Percentiles rank a stretch among this genome's conserved stretches.
Conservation (phyloP, 2,888 invertebrate genomes). For the Agrochola circellaris region DNA sequence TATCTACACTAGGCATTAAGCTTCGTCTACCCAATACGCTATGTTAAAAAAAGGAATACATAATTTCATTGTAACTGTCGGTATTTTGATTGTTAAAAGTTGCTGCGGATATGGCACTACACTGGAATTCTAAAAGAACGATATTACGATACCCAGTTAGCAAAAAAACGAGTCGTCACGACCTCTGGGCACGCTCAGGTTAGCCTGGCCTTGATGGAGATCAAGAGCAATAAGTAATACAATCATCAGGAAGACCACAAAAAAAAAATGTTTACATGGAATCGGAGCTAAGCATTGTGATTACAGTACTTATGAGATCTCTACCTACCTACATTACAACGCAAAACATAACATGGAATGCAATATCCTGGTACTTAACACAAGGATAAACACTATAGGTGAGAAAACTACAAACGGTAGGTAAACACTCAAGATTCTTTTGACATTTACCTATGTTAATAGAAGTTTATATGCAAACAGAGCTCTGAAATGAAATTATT, state of each 20-base stretch:
- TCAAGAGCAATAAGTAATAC: background rate
- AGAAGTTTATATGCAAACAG: background rate
- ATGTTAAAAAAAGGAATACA: background rate
- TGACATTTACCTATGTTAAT: constrained; percentile 11
- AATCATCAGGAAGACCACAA: background rate
- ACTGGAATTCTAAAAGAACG: background rate
- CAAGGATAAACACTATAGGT: constrained; percentile 12
- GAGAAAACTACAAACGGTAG: background rate
- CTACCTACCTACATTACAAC: too few species aligned
- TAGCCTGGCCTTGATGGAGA: constrained; percentile 52
- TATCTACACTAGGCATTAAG: background rate
- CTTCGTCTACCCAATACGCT: background rate
- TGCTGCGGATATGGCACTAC: background rate
- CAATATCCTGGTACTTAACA: constrained; percentile 4
- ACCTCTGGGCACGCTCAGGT: constrained; percentile 35
- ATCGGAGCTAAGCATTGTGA: background rate
- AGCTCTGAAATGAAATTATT: background rate
- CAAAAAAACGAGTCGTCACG: constrained; percentile 53
- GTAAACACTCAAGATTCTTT: constrained; percentile 10
- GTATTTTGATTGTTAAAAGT: background rate
- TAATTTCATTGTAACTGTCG: background rate
- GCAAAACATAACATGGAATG: background rate
- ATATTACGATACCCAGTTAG: background rate
- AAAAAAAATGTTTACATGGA: background rate
- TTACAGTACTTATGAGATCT: too few species aligned